These are phyloP conservation scores for Camptogramma bilineatum DNA, from an alignment of 2,888 invertebrate genomes.

Conservation along the genomic window DNA sequence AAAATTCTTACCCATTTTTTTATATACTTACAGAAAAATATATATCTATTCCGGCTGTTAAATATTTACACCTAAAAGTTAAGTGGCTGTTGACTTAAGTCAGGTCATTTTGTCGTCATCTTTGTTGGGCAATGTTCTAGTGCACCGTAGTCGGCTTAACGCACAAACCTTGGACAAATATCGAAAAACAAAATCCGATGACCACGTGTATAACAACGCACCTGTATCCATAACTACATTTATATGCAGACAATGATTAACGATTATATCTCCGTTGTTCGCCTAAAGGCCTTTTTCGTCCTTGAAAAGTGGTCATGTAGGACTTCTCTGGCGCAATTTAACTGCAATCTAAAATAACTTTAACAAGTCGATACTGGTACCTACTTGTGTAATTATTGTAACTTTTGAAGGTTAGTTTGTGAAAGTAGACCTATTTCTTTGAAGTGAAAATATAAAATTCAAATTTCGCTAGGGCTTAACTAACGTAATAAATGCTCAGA, in stretches of 20 bases:
- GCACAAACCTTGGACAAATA: conserved; percentile 9
- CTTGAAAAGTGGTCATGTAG: conserved; percentile 36
- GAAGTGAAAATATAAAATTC: not conserved
- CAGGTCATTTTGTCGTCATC: not conserved
- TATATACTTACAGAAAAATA: not conserved
- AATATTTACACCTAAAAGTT: not conserved
- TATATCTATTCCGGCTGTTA: not conserved
- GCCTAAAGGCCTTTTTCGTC: conserved; percentile 39
- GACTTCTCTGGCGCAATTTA: conserved; percentile 41
- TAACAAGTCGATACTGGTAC: conserved; percentile 19
- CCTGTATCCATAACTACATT: conserved; percentile 23
- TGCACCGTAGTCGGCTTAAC: not conserved
- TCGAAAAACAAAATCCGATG: conserved; percentile 15
- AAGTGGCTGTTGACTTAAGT: not conserved
- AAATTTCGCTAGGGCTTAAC: not conserved
- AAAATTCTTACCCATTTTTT: not conserved
- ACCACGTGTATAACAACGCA: conserved; percentile 11
- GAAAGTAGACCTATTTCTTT: conserved; percentile 10
- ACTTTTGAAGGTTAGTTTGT: conserved; percentile 24
- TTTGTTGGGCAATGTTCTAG: conserved; percentile 5
- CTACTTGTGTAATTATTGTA: conserved; percentile 9
- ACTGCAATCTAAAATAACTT: conserved; percentile 19
- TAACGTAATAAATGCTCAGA: not conserved
- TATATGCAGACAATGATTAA: conserved; percentile 17
- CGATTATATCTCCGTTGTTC: conserved; percentile 24